These are phyloP conservation scores for Drosophila imparisetae DNA, from an alignment of 2,888 invertebrate species.

Conservation along the genomic window DNA sequence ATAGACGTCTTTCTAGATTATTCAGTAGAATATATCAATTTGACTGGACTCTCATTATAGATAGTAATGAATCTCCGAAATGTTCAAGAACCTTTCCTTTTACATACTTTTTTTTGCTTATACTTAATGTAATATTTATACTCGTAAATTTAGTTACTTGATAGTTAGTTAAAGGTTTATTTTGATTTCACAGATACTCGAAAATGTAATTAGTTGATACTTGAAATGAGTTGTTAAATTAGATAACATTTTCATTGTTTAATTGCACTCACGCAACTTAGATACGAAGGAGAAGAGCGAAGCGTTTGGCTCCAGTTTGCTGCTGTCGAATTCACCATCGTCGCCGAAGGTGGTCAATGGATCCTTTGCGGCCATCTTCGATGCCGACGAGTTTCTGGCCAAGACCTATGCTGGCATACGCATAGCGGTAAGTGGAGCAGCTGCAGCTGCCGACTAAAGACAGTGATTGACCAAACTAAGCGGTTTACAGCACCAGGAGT, in stretches of 20 bases:
- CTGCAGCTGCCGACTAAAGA: rapidly evolving
- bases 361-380: constrained; percentile 95
- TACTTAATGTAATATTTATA: neutral
- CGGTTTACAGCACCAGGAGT: constrained; percentile 83
- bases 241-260: neutral
- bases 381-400: constrained; percentile 86
- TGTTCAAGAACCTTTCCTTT: neutral
- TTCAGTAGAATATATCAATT: neutral
- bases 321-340: constrained; percentile 97
- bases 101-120: rapidly evolving
- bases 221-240: neutral
- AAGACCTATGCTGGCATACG: constrained; percentile 84
- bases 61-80: neutral
- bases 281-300: constrained; percentile 93
- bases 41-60: neutral
- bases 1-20: neutral
- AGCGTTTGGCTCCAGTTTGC: constrained; percentile 95
- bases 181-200: neutral
- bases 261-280: constrained; percentile 68
- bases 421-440: constrained; percentile 79
- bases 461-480: neutral
- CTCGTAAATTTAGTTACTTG: neutral
- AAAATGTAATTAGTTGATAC: neutral
- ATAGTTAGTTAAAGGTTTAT: neutral
- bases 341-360: constrained; percentile 98